Base-by-base conservation (phyloP, 1,140 invertebrate species). In the Scaptomyza montana region DNA sequence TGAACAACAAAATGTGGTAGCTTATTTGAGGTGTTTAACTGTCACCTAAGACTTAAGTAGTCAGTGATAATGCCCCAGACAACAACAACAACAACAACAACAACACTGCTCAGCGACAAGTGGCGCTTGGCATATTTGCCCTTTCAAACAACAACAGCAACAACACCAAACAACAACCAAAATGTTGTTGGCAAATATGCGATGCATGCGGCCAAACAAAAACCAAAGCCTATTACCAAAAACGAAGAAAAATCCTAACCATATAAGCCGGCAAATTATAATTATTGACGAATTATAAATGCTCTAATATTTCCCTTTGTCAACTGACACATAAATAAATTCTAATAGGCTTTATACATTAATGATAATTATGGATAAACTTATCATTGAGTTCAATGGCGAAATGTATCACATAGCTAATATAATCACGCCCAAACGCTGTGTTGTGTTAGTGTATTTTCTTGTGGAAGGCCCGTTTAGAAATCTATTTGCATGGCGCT, bases 21-120 rank as follows among this genome's bases (percentile, higher is more conserved):
- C 80, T 77, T 77, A 76, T 85, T 77, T 85, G 65, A 84, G 80
- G 80, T 84, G 80, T 84, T 84, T 85, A 80, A 84, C 80, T 84
- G 80, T 84, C 80, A 84, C 80, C 80, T 84, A 82, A 85, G 80
- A 85, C 80, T 84, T 84, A 85, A 68, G 77, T 70, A 76, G 78
- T 64, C 69, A 28, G 41, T 57, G 80, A 80, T 77, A 80, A 50
- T 70, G 60, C 59, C 51, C 30, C 55, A 39, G 25, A 30, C 54
- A 45, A 28, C 50, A 36, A 9, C 7, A 36, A 9, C 33, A 36
- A 7, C 3, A 30, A 30, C 30, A 30, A 30, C 30, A n/a, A n/a
- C n/a, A n/a, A n/a, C n/a, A n/a, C n/a, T n/a, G n/a, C n/a, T n/a
- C n/a, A n/a, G n/a, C n/a, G n/a, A n/a, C n/a, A 65, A 74, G 74